Evolutionary conservation across 2,888 invertebrate genomes (phyloP).

Genomic region (Aelia acuminata): DNA sequence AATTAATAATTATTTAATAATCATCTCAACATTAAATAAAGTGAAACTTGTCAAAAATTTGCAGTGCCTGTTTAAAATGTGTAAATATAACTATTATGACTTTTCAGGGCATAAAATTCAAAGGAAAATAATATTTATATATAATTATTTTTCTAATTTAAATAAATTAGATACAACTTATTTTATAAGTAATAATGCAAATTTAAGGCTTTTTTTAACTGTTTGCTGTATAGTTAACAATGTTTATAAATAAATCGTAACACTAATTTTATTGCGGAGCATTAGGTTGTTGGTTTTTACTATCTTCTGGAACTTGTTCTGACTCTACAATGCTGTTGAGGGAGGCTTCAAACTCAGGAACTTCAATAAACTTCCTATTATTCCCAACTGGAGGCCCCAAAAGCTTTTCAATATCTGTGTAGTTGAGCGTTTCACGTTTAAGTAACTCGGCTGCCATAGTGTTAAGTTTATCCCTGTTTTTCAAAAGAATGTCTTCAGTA

Average conservation of each 20-base stretch:
- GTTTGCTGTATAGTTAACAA: not conserved
- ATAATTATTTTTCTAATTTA: not conserved
- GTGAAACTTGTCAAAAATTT: not conserved
- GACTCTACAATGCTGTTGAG: conserved; percentile 59
- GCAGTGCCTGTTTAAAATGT: not conserved
- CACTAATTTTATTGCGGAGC: not conserved
- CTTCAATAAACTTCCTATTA: conserved; percentile 81
- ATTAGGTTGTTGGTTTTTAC: not conserved
- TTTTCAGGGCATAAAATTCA: not conserved
- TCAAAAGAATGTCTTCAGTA: conserved; percentile 83
- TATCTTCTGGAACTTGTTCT: conserved; percentile 36
- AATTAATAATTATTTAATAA: not conserved
- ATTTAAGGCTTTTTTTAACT: not conserved
- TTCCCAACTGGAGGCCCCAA: conserved; percentile 91
- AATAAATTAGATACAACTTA: conserved; percentile 28
- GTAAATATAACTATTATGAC: not conserved
- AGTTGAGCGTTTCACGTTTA: conserved; percentile 91
- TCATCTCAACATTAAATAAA: not conserved
- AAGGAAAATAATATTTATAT: not conserved
- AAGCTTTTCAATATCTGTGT: conserved; percentile 88
- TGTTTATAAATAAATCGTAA: not conserved
- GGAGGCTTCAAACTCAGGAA: conserved; percentile 80
- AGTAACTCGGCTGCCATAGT: conserved; percentile 86
- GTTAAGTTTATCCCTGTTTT: conserved; percentile 86
- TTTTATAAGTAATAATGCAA: not conserved